phyloP scores from a whole-genome alignment of 1,140 invertebrate species.

The Dinothrombium tinctorium region DNA sequence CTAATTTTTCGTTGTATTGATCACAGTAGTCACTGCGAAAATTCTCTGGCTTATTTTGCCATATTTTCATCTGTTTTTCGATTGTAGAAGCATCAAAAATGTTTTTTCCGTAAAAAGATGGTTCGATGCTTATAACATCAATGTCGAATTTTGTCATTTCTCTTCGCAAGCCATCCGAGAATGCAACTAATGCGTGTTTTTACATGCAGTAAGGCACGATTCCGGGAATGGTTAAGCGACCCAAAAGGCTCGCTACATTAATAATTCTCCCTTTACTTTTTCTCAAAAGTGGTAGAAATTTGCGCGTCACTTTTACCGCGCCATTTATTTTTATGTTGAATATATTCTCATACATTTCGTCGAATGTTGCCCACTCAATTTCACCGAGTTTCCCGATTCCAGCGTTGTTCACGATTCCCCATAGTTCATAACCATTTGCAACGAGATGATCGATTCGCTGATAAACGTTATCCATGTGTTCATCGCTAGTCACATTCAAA shows the following conservation, averaged over 20 bases:
- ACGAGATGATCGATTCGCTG: no score
- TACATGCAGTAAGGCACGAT: conserved; percentile 28
- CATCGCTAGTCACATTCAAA: no score
- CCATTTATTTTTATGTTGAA: conserved; percentile 41
- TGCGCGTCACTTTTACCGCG: conserved; percentile 24
- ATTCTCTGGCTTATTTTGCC: no score
- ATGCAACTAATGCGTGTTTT: conserved; percentile 27
- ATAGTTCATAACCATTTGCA: conserved; percentile 15
- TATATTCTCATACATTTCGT: no score
- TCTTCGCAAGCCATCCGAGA: conserved; percentile 26
- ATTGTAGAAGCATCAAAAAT: no score
- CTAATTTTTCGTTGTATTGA: no score
- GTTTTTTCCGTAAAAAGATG: conserved; percentile 23
- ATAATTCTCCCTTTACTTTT: conserved; percentile 27
- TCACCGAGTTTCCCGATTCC: no score
- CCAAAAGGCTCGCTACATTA: conserved; percentile 27
- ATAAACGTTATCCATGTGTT: no score
- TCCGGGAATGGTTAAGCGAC: conserved; percentile 13
- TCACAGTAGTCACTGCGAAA: no score
- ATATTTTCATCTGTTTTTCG: no score
- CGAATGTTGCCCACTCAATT: no score
- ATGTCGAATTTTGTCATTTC: conserved; percentile 24
- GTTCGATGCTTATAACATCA: conserved; percentile 25
- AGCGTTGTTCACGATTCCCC: conserved; percentile 22
- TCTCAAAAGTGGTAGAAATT: conserved; percentile 50